A percentile compares a stretch with the other conserved stretches of the same genome.
These are phyloP conservation scores for Galerucella nymphaeae DNA, from an alignment of 2,888 invertebrate species.

Conservation along the genomic window DNA sequence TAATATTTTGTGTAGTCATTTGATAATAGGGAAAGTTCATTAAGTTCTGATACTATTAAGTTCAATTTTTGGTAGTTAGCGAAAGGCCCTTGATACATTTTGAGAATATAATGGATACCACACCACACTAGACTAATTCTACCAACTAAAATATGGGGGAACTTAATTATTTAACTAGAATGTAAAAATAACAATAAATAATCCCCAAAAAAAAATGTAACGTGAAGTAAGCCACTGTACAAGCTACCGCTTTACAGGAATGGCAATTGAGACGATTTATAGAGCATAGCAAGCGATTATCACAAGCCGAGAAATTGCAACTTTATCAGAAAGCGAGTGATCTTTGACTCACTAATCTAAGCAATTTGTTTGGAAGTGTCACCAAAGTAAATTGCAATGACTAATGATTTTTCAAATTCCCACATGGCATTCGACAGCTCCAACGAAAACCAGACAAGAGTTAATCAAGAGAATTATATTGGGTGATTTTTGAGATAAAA, in stretches of 20 bases:
- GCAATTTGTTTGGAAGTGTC: slow-evolving; percentile 13
- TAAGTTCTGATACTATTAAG: too few species aligned
- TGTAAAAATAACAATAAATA: not conserved
- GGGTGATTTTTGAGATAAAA: not conserved
- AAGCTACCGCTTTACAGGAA: not conserved
- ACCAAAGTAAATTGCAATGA: slow-evolving; percentile 9
- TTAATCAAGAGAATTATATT: not conserved
- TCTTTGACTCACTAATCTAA: slow-evolving; percentile 11
- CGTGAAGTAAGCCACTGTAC: not conserved
- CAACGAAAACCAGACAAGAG: not conserved
- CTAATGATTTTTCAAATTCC: not conserved
- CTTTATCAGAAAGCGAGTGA: slow-evolving; percentile 14
- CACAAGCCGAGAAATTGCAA: slow-evolving; percentile 26
- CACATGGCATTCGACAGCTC: not conserved
- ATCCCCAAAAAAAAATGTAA: not conserved
- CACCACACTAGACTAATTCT: too few species aligned
- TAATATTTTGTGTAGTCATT: too few species aligned
- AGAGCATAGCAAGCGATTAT: slow-evolving; percentile 29
- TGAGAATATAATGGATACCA: too few species aligned
- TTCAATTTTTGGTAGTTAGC: too few species aligned
- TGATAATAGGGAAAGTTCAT: too few species aligned
- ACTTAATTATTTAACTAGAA: too few species aligned
- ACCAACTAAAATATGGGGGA: too few species aligned
- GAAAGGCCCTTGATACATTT: too few species aligned
- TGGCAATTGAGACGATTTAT: slow-evolving; percentile 24